A percentile compares a stretch with the other conserved stretches of the same genome.
Evolutionary conservation across 2,797 vertebrate species (phyloP).

Genomic region (Pseudotriccus pelzelni): DNA sequence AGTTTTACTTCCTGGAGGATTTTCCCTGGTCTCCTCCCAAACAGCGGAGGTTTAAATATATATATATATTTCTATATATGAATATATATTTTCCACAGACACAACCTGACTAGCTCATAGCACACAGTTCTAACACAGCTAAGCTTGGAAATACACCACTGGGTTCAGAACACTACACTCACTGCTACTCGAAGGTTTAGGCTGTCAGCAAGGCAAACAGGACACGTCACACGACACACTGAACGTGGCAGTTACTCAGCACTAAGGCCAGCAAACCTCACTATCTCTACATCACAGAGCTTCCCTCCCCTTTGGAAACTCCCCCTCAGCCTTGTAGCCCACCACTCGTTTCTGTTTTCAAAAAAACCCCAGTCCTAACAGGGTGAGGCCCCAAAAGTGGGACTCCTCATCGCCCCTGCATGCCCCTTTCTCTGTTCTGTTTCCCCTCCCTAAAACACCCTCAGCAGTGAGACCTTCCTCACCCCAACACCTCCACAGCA

Average conservation of each 20-base stretch:
- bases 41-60: constrained; percentile 24
- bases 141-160: constrained; percentile 54
- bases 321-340: background rate
- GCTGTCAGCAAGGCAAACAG: constrained; percentile 61
- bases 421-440: background rate
- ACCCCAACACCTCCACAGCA: background rate
- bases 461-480: background rate
- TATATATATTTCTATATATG: constrained; percentile 37
- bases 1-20: constrained; percentile 64
- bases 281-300: constrained; percentile 46
- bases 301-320: background rate
- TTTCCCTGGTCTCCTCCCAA: constrained; percentile 54
- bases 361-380: background rate
- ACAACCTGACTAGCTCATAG: constrained; percentile 69
- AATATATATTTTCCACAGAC: constrained; percentile 48
- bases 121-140: constrained; percentile 70
- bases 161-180: constrained; percentile 59
- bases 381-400: background rate
- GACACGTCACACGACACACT: constrained; percentile 55
- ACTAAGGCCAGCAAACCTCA: constrained; percentile 57
- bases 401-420: background rate
- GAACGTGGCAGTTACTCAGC: constrained; percentile 49
- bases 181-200: constrained; percentile 56
- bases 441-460: background rate
- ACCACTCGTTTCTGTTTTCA: background rate